Conservation (phyloP, 2,888 invertebrate genomes). For the Subacronicta megacephala region DNA sequence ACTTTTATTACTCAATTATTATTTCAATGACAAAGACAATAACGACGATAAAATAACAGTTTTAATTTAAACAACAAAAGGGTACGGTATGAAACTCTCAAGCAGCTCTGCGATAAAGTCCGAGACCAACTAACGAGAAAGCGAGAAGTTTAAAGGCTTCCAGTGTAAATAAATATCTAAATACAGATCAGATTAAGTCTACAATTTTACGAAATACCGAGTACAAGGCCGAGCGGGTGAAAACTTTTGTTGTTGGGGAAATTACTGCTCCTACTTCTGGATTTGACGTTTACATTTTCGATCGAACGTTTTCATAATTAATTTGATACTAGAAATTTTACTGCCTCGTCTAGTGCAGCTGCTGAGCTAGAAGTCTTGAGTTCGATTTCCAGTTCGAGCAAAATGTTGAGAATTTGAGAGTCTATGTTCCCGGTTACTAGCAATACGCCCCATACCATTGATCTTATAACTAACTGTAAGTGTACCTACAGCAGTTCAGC, state of each 20-base stretch:
- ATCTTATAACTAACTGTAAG: too few relatives aligned
- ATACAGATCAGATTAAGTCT: conserved; percentile 58
- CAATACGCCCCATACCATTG: too few relatives aligned
- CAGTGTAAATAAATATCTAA: conserved; percentile 59
- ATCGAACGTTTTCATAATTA: conserved; percentile 58
- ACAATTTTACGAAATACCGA: conserved; percentile 55
- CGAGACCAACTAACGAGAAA: conserved; percentile 44
- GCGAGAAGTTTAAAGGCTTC: conserved; percentile 51
- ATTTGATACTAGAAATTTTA: conserved; percentile 3
- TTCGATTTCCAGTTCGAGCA: too few relatives aligned
- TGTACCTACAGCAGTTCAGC: too few relatives aligned
- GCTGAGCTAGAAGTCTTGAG: too few relatives aligned
- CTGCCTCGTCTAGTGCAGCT: not conserved
- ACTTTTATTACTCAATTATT: conserved; percentile 4
- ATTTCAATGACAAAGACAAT: conserved; percentile 15
- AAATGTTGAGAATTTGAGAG: too few relatives aligned
- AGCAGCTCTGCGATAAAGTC: conserved; percentile 19
- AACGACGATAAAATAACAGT: conserved; percentile 14
- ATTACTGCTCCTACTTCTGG: conserved; percentile 58
- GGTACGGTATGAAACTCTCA: conserved; percentile 25
- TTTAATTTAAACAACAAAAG: conserved; percentile 20
- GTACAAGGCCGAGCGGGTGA: conserved; percentile 46
- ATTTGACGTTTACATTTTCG: conserved; percentile 57
- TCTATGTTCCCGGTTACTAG: too few relatives aligned
- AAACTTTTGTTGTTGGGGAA: conserved; percentile 60